Evolutionary conservation across 2,113 vertebrate genomes (phyloP).

Genomic region (Pongo pygmaeus): DNA sequence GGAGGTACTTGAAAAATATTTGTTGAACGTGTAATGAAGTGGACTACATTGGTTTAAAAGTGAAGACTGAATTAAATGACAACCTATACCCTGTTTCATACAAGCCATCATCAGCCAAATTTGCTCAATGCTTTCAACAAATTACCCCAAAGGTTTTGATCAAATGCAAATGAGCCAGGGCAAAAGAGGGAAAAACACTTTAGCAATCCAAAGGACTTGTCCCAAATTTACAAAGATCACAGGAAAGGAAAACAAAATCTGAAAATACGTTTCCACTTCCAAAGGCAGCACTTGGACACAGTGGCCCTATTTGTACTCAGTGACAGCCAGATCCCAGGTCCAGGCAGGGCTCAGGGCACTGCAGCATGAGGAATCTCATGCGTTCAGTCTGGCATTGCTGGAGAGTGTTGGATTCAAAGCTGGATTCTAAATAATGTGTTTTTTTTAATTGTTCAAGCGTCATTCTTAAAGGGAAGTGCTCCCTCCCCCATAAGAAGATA

Average conservation of each 20-base stretch:
- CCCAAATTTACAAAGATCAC: neutral
- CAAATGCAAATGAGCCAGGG: neutral
- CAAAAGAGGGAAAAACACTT: neutral
- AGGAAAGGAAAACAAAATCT: neutral
- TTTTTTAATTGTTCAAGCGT: neutral
- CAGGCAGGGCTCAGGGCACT: neutral
- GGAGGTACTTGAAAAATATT: neutral
- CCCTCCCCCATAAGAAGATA: neutral
- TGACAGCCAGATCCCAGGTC: neutral
- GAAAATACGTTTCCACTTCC: neutral
- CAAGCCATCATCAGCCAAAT: neutral
- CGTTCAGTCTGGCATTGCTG: accelerated
- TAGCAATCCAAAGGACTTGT: neutral
- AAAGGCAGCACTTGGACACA: slow-evolving; percentile 1
- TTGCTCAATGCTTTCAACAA: neutral
- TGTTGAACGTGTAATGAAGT: neutral
- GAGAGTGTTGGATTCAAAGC: neutral
- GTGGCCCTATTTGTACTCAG: neutral
- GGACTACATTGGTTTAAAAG: neutral
- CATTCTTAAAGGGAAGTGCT: neutral
- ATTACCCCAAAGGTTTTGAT: neutral
- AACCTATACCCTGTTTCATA: neutral
- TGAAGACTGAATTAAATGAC: neutral
- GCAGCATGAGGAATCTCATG: neutral
- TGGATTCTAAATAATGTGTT: neutral